These are phyloP conservation scores for Tetragonula carbonaria DNA, from an alignment of 2,888 invertebrate genomes.

Conservation along the genomic window DNA sequence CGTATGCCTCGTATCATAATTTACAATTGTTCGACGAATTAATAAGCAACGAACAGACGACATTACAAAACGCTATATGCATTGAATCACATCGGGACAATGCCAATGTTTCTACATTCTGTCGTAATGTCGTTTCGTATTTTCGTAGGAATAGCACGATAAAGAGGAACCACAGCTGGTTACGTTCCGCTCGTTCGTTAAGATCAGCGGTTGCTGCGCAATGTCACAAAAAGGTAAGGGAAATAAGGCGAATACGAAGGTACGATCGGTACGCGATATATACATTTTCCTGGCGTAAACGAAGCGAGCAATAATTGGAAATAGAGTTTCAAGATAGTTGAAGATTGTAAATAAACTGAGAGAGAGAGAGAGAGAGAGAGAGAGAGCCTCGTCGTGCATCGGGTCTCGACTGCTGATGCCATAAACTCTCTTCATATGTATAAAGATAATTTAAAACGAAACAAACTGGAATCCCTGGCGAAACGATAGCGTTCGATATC, in stretches of 20 bases:
- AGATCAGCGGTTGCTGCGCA: not conserved
- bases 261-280: not conserved
- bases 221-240: not conserved
- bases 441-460: no score
- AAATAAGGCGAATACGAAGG: not conserved
- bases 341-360: not conserved
- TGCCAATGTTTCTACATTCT: not conserved
- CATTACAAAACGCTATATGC: not conserved
- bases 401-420: not conserved
- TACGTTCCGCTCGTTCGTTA: not conserved
- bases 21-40: not conserved
- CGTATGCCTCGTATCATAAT: not conserved
- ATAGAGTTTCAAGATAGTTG: not conserved
- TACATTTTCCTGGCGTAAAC: not conserved
- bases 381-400: not conserved
- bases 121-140: not conserved
- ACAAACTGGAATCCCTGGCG: no score
- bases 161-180: not conserved
- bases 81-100: not conserved
- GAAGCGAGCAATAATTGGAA: not conserved
- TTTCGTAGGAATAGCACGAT: not conserved
- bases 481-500: no score
- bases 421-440: not conserved
- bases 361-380: no score
- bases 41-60: not conserved